A percentile compares a stretch with the other conserved stretches of the same genome.
These are phyloP conservation scores for Thrips palmi DNA, from an alignment of 1,140 invertebrate genomes.

Conservation along the genomic window DNA sequence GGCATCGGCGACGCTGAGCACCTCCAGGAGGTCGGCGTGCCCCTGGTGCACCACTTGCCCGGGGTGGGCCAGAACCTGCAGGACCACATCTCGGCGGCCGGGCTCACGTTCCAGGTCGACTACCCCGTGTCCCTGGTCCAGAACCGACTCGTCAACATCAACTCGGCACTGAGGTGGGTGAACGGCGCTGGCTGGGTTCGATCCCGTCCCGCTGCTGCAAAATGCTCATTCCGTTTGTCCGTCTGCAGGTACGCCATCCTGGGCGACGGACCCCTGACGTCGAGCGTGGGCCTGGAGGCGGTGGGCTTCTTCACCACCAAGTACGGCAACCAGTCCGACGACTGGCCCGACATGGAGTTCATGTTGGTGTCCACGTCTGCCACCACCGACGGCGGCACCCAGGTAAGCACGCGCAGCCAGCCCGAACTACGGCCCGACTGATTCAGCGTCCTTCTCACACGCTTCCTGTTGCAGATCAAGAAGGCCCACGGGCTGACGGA, in stretches of 20 bases:
- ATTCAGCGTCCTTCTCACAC: neutral
- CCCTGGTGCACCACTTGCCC: conserved; percentile 34
- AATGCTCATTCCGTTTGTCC: no score
- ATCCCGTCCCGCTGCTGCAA: no score
- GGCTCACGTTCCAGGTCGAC: conserved; percentile 61
- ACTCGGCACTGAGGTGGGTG: conserved; percentile 46
- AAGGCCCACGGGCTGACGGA: conserved; percentile 58
- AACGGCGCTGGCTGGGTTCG: no score
- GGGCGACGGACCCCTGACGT: conserved; percentile 64
- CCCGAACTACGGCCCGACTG: conserved; percentile 14
- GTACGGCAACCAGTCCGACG: conserved; percentile 61
- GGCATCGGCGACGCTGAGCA: conserved; percentile 55
- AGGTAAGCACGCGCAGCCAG: conserved; percentile 20
- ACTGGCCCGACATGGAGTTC: conserved; percentile 82
- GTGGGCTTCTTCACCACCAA: conserved; percentile 74
- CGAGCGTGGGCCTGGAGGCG: conserved; percentile 62
- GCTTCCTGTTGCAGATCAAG: conserved; percentile 28
- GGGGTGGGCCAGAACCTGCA: conserved; percentile 68
- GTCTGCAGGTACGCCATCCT: conserved; percentile 44
- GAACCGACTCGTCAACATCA: conserved; percentile 54
- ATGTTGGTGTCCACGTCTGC: conserved; percentile 68
- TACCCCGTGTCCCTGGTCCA: conserved; percentile 56
- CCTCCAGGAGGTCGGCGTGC: conserved; percentile 41
- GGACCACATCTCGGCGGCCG: conserved; percentile 65
- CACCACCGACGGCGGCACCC: conserved; percentile 61